Base-by-base conservation (phyloP, 2,888 invertebrate species). In the Rotaria socialis region DNA sequence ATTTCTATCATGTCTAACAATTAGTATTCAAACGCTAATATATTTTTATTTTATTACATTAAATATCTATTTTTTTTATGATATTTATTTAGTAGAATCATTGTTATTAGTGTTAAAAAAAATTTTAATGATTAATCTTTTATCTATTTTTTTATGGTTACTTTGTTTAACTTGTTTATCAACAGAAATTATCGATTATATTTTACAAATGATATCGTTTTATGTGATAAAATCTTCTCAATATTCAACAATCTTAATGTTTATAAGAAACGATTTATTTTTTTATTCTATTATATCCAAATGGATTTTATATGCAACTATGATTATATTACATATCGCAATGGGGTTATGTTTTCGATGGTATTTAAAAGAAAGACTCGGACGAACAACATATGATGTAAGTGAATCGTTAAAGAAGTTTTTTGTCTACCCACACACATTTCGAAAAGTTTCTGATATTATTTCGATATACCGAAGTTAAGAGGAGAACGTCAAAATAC, bases 1-100 rank as follows among this genome's bases (percentile, higher is more conserved):
- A 41, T 75, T 75, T 75, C 24, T 75, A 75, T 75, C 75, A n/a
- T 75, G n/a, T 47, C 47, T 75, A 75, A 75, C 75, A 43, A 43
- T 47, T 8, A 47, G 27, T 75, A 24, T 75, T 24, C 41, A 75
- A 24, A 43, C 75, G 22, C 24, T 75, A 43, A 47, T 75, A 1
- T 47, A 47, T 75, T 11, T 75, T 11, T 75, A 43, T 43, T 75
- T 43, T 75, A n/a, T 43, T 41, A 47, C 47, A 22, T 24, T 75
- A 43, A 75, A 75, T 75, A 43, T 75, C 1, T 75, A 43, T 75
- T 47, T 47, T 24, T 24, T 75, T 41, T 75, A 75, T 47, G 75
- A 75, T 47, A 43, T 75, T 24, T 75, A 75, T 75, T 75, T 75
- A 22, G 47, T 75, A 47, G 2, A 41, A 75, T 43, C 75, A 24